Base-by-base conservation (phyloP, 2,888 invertebrate genomes). In the Teleiodes luculella region DNA sequence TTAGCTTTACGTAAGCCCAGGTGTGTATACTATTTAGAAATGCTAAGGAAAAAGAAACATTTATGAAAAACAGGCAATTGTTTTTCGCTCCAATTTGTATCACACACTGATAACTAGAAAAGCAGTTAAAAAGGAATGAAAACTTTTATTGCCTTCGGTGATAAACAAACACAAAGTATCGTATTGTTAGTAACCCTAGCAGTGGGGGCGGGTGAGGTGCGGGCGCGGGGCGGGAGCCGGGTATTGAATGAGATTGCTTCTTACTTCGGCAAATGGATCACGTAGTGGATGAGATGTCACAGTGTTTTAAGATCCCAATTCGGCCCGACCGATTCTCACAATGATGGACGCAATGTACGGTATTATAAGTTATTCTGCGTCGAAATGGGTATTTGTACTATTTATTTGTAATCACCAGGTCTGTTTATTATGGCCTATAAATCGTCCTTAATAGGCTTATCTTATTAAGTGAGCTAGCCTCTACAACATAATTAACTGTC, bases 181-280 rank as follows among this genome's bases (percentile, higher is more conserved):
- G 78, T 74, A 81, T 80, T 83, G 81, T 82, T 84, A 80, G 80
- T 83, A 85, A 67, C 83, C 86, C 84, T 85, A 71, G 67, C 60
- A 64, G 59, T 58, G 61, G 69, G 69, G 66, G 59, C 56, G 60
- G 57, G 61, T 48, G 61, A 59, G 58, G 39, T 41, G 20, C 18
- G 58, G 58, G 64, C 46, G 57, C 53, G 53, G 67, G 66, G 62
- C 71, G 60, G 76, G 73, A 76, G 76, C 67, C 75, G 78, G 84
- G 88, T 88, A 90, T 90, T 90, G 90, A 90, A 90, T 90, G 90
- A 90, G 90, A 90, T 90, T 89, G 90, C 90, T 90, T 89, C 90
- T 90, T 90, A 90, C 89, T 86, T 89, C 86, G 84, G 83, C 89
- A 90, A 90, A 90, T 90, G 90, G 90, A 90, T 90, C 90, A 90